Evolutionary conservation across 2,797 vertebrate species (phyloP).

Genomic region (Sebastes iracundus): DNA sequence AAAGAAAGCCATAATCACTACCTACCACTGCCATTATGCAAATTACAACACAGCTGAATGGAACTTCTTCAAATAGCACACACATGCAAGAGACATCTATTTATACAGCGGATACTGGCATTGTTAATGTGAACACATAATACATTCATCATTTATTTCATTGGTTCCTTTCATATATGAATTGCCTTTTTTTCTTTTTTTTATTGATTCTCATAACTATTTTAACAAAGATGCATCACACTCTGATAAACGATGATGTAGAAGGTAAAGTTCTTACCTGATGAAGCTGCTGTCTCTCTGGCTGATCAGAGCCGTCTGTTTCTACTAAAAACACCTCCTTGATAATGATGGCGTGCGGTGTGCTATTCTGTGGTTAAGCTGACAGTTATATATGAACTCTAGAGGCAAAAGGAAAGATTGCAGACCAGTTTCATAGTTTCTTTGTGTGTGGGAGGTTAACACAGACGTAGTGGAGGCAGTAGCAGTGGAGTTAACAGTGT

Average conservation of each 20-base stretch:
- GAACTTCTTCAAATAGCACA: neutral
- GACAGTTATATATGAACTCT: neutral
- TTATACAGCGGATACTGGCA: neutral
- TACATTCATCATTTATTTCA: neutral
- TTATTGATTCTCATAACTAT: neutral
- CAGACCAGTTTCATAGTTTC: neutral
- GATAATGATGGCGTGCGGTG: neutral
- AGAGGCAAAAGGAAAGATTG: neutral
- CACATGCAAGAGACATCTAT: neutral
- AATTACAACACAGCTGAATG: neutral
- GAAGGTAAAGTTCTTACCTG: slow-evolving; percentile 26
- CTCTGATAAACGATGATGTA: neutral
- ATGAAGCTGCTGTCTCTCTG: neutral
- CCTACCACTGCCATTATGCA: neutral
- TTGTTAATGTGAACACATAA: neutral
- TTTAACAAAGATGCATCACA: neutral
- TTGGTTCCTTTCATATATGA: neutral
- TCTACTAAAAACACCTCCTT: neutral
- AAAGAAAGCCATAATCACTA: neutral
- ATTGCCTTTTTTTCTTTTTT: neutral
- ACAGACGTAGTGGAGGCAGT: neutral
- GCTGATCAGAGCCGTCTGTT: neutral
- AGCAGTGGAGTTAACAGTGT: neutral
- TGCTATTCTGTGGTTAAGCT: neutral
- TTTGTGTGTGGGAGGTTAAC: neutral